A percentile compares a stretch with the other conserved stretches of the same genome.
Evolutionary conservation across 2,888 invertebrate genomes (phyloP).

Genomic region (Artemia sinica): DNA sequence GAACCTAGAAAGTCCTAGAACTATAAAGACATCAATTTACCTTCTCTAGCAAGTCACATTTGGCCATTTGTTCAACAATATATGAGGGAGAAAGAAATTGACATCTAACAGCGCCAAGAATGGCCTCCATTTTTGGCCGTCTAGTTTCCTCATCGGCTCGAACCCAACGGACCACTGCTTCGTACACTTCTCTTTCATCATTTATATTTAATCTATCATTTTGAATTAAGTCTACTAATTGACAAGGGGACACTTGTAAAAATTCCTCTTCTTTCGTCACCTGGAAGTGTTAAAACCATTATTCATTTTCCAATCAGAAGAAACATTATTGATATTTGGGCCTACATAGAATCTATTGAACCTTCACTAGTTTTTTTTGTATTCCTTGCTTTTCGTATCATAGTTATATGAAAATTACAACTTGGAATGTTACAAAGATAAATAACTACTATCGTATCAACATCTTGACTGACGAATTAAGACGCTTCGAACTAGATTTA

Average conservation of each 20-base stretch:
- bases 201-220: conserved; percentile 80
- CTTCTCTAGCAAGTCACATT: conserved; percentile 68
- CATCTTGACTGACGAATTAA: too few relatives aligned
- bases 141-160: conserved; percentile 63
- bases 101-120: conserved; percentile 71
- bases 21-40: background rate
- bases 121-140: conserved; percentile 66
- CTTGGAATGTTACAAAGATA: too few relatives aligned
- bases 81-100: conserved; percentile 81
- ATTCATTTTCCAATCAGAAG: background rate
- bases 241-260: conserved; percentile 57
- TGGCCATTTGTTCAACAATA: conserved; percentile 73
- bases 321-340: too few relatives aligned
- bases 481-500: too few relatives aligned
- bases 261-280: conserved; percentile 86
- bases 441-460: too few relatives aligned
- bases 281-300: conserved; percentile 32
- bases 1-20: too few relatives aligned
- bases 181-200: conserved; percentile 77
- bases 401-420: too few relatives aligned
- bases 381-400: too few relatives aligned
- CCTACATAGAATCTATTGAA: too few relatives aligned
- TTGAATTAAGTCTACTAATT: conserved; percentile 61
- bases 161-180: conserved; percentile 63
- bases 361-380: too few relatives aligned